Evolutionary conservation across 2,888 invertebrate genomes (phyloP).

Genomic region (Pristionchus arcanus): DNA sequence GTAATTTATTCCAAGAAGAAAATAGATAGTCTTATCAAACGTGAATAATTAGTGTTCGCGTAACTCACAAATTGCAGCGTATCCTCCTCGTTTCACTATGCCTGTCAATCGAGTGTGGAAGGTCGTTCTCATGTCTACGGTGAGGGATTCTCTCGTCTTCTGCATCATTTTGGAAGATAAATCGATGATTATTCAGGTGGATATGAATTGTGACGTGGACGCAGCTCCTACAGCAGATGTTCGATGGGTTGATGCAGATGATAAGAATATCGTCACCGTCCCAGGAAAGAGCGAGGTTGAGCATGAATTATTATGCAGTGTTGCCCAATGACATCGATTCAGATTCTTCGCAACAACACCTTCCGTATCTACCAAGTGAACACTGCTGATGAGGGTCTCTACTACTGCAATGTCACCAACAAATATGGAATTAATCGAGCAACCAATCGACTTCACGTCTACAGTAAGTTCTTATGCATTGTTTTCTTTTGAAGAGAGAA

Average conservation of each 20-base stretch:
- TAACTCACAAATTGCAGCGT: slow-evolving; percentile 65
- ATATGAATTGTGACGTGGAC: slow-evolving; percentile 75
- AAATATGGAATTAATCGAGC: slow-evolving; percentile 79
- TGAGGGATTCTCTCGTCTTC: neutral
- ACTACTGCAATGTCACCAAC: slow-evolving; percentile 79
- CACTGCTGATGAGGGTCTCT: slow-evolving; percentile 76
- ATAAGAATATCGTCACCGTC: slow-evolving; percentile 63
- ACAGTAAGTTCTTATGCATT: slow-evolving; percentile 67
- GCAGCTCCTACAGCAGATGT: slow-evolving; percentile 78
- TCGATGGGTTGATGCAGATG: slow-evolving; percentile 77
- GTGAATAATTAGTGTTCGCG: no score
- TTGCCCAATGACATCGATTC: slow-evolving; percentile 38
- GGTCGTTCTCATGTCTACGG: slow-evolving; percentile 62
- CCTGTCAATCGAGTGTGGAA: slow-evolving; percentile 74
- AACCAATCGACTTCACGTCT: slow-evolving; percentile 75
- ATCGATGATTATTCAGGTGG: slow-evolving; percentile 29
- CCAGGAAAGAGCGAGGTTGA: slow-evolving; percentile 68
- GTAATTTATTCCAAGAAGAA: slow-evolving; percentile 81
- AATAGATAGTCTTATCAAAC: no score
- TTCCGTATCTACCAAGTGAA: slow-evolving; percentile 75
- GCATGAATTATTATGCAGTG: neutral
- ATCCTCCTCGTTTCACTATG: slow-evolving; percentile 76
- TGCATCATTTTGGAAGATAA: neutral
- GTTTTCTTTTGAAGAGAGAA: neutral
- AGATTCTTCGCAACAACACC: slow-evolving; percentile 77